These are phyloP conservation scores for Carcharodon carcharias DNA, from an alignment of 2,797 vertebrate species.

Conservation along the genomic window DNA sequence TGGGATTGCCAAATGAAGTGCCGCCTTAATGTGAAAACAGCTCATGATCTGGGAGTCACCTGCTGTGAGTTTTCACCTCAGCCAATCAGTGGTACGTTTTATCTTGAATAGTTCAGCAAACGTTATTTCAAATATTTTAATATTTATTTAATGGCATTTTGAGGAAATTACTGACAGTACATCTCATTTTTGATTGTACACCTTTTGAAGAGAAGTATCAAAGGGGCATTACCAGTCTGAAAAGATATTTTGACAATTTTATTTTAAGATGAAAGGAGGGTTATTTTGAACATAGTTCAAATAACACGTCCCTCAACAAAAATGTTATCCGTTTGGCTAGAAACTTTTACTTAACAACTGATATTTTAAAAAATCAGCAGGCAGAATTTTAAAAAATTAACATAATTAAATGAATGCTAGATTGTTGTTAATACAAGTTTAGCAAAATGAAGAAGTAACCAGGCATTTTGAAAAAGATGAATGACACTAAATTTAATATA, in stretches of 20 bases:
- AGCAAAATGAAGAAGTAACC: neutral
- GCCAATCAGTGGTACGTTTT: conserved; percentile 43
- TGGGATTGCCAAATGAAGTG: conserved; percentile 82
- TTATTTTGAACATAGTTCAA: neutral
- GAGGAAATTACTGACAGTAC: neutral
- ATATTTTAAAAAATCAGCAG: neutral
- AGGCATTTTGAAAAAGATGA: neutral
- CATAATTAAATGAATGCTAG: no score
- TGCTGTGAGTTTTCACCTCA: conserved; percentile 78
- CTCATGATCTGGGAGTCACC: conserved; percentile 86
- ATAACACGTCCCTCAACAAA: neutral
- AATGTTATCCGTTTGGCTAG: neutral
- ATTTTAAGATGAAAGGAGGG: neutral
- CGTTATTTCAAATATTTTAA: neutral
- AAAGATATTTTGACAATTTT: neutral
- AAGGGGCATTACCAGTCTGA: neutral
- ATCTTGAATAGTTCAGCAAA: neutral
- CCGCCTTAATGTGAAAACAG: conserved; percentile 72
- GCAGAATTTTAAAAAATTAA: neutral
- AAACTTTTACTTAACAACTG: neutral
- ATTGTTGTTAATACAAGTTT: no score
- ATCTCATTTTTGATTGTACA: neutral
- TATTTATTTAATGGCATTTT: neutral
- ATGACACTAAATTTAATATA: neutral
- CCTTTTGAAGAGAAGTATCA: neutral